Evolutionary conservation across 2,797 vertebrate genomes (phyloP).

Genomic region (Echeneis naucrates): DNA sequence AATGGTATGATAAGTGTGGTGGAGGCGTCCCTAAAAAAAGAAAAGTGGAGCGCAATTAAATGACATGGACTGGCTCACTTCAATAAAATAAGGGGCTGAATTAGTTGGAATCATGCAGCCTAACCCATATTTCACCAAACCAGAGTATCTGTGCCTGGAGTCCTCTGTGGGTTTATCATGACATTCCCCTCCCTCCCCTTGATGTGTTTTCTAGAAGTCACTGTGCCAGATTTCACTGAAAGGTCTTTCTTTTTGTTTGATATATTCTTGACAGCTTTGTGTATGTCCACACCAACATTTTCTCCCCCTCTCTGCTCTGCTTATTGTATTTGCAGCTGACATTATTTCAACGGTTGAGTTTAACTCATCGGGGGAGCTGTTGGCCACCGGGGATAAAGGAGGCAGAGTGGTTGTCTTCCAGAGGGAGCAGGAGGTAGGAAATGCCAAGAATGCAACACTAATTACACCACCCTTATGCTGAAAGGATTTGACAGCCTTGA

Average conservation of each 20-base stretch:
- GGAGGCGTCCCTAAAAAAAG: conserved; percentile 39
- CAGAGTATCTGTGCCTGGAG: conserved; percentile 47
- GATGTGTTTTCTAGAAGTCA: conserved; percentile 43
- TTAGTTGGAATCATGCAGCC: conserved; percentile 63
- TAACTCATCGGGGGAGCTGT: conserved; percentile 97
- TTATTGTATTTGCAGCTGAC: conserved; percentile 90
- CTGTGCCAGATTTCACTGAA: conserved; percentile 26
- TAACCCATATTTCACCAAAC: conserved; percentile 64
- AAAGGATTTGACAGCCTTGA: conserved; percentile 36
- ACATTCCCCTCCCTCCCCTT: conserved; percentile 23
- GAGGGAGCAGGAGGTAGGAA: conserved; percentile 95
- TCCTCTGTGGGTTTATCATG: conserved; percentile 45
- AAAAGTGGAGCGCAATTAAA: conserved; percentile 59
- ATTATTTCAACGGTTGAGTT: conserved; percentile 99
- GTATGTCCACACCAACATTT: conserved; percentile 64
- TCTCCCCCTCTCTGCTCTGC: conserved; percentile 49
- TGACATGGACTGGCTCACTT: conserved; percentile 61
- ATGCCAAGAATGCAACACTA: conserved; percentile 66
- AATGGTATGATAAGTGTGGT: conserved; percentile 45
- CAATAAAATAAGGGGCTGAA: conserved; percentile 48
- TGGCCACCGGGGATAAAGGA: conserved; percentile 98
- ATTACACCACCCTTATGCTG: conserved; percentile 53
- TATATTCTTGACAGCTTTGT: conserved; percentile 56
- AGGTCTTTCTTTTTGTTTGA: conserved; percentile 35
- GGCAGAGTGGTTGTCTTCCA: conserved; percentile 98